A percentile compares a stretch with the other conserved stretches of the same genome.
These are phyloP conservation scores for Tinamus guttatus DNA, from an alignment of 2,113 vertebrate genomes.

Conservation along the genomic window DNA sequence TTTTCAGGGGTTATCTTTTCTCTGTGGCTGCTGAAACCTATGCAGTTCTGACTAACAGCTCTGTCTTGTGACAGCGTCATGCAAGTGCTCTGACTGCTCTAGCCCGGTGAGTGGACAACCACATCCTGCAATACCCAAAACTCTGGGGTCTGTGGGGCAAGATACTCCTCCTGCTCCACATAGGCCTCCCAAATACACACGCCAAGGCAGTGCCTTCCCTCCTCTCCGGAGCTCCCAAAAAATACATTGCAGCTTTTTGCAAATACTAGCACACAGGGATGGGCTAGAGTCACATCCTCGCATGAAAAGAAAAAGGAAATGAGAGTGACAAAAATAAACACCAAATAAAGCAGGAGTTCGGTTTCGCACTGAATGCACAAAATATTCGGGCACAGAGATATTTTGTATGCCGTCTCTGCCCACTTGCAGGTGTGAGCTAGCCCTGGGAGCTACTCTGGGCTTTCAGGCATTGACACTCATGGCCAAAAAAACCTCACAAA, in stretches of 20 bases:
- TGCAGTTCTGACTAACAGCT: background rate
- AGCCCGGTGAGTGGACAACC: background rate
- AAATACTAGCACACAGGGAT: background rate
- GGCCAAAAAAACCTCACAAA: background rate
- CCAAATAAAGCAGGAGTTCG: background rate
- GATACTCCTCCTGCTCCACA: accelerated
- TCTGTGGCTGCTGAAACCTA: background rate
- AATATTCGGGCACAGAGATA: background rate
- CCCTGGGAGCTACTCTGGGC: background rate
- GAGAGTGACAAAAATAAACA: constrained; percentile 11
- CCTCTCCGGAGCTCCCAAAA: background rate
- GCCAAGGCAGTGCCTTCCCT: background rate
- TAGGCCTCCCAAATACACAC: background rate
- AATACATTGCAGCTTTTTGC: background rate
- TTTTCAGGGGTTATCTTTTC: background rate
- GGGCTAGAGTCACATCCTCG: background rate
- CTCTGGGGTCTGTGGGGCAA: background rate
- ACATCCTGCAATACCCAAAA: background rate
- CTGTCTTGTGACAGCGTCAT: background rate
- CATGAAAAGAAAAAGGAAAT: constrained; percentile 24
- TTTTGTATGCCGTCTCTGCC: background rate
- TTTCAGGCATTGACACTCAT: background rate
- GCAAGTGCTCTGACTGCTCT: background rate
- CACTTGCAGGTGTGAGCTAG: background rate
- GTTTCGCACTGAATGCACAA: background rate